Base-by-base conservation (phyloP, 2,888 invertebrate genomes). In the Zeuzera pyrina region DNA sequence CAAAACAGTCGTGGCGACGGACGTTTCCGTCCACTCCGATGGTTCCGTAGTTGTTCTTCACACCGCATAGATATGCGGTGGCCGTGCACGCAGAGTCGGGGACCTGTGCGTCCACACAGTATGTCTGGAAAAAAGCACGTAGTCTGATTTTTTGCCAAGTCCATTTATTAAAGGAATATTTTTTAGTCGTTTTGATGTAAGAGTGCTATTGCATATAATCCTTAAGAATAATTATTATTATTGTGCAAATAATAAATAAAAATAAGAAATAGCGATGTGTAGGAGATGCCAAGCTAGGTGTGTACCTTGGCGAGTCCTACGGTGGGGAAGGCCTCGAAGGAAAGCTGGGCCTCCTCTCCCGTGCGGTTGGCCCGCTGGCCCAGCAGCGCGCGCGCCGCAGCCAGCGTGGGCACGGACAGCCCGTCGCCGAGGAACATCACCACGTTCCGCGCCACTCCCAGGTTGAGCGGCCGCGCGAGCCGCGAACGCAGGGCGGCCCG, bases 371-470 rank as follows among this genome's bases (percentile, higher is more conserved):
- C 58, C 8, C 84, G 66, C 60, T 91, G 91, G 0, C 90, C 90
- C 29, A 85, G 79, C 45, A 87, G 85, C 19, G 88, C 86, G 44
- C 91, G 81, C 14, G 89, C 85, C 1, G 89, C 90, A 3, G 88
- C 85, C 30, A 90, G 65, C 3, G 91, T 91, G 2, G 89, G 79
- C 30, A 91, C 66, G 11, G 90, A 89, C 91, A 92, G 90, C 23
- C 91, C 92, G 60, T 92, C 92, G 4, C 91, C 92, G 36, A 92
- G 61, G 61, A 91, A 91, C 60, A 91, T 71, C 29, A 92, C 88
- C 6, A 90, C 71, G 64, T 91, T 91, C 29, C 60, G 57, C 23
- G 67, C 72, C 3, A 10, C 33, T 31, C 26, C 29, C 21, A 15
- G 27, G 34, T 36, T 10, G 42, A 61, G 28, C 33, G 71, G 36